Conservation (phyloP, 2,888 invertebrate species). For the Agelastica alni region DNA sequence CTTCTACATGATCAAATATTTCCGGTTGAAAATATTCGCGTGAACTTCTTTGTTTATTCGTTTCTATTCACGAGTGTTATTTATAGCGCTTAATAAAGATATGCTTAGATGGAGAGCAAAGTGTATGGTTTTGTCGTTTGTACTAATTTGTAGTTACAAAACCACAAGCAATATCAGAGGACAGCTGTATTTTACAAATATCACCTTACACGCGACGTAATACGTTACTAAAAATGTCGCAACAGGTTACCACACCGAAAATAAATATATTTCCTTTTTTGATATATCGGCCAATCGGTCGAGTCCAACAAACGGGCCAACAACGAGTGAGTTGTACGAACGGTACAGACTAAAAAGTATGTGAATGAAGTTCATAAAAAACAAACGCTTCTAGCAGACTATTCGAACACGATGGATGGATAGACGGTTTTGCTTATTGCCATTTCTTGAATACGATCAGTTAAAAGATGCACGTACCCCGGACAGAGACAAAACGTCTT, state of each 20-base stretch:
- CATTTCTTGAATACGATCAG: constrained; percentile 16
- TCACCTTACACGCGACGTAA: too few relatives aligned
- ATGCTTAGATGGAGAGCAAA: too few relatives aligned
- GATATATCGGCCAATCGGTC: constrained; percentile 25
- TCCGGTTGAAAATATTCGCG: too few relatives aligned
- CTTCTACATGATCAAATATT: too few relatives aligned
- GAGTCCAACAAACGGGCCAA: constrained; percentile 1
- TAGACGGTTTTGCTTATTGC: constrained; percentile 16
- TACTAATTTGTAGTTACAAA: too few relatives aligned
- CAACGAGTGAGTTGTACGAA: constrained; percentile 11
- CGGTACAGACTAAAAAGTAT: constrained; percentile 11
- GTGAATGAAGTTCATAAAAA: constrained; percentile 6
- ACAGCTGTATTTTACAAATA: too few relatives aligned
- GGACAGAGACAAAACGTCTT: constrained; percentile 33
- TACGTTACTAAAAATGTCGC: not conserved
- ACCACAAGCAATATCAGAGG: too few relatives aligned
- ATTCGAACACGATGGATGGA: not conserved
- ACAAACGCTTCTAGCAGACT: constrained; percentile 8
- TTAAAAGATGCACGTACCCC: constrained; percentile 33
- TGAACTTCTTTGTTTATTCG: too few relatives aligned
- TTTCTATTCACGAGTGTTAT: too few relatives aligned
- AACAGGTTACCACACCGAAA: constrained; percentile 1
- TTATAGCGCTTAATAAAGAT: too few relatives aligned
- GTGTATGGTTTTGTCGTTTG: too few relatives aligned
- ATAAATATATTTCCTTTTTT: constrained; percentile 14